A percentile compares a stretch with the other conserved stretches of the same genome.
Conservation (phyloP, 2,797 vertebrate species). For the Acropternis orthonyx region DNA sequence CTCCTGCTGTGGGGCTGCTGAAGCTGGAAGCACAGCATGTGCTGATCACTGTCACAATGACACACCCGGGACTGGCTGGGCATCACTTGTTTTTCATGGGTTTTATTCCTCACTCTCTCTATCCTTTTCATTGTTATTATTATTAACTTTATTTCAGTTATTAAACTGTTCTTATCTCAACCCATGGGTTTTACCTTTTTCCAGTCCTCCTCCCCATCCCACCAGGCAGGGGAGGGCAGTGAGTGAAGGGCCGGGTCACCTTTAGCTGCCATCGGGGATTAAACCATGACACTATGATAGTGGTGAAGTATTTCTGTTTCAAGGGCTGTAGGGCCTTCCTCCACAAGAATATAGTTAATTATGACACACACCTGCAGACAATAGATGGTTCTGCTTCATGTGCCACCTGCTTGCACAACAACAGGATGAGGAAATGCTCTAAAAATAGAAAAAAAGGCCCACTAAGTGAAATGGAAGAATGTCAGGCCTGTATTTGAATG, state of each 20-base stretch:
- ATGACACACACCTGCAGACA: constrained; percentile 41
- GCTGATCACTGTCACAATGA: accelerated
- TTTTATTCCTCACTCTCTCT: neutral
- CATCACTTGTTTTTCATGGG: neutral
- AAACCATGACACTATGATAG: neutral
- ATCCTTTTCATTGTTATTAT: neutral
- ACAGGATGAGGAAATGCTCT: constrained; percentile 55
- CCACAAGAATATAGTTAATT: neutral
- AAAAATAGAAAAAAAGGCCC: constrained; percentile 3
- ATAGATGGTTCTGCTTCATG: constrained; percentile 13
- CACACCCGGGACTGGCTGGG: neutral
- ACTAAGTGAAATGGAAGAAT: neutral
- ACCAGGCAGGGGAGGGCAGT: neutral
- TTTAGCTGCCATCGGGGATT: neutral
- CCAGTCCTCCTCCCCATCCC: neutral
- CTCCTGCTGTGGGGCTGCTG: neutral
- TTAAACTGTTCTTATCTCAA: neutral
- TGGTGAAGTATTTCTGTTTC: neutral
- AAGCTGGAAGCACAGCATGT: neutral
- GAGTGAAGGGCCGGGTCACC: neutral
- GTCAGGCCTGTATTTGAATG: neutral
- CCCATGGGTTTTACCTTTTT: neutral
- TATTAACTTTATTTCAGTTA: neutral
- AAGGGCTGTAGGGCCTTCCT: neutral
- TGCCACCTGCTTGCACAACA: constrained; percentile 36